phyloP scores from a whole-genome alignment of 2,113 vertebrate species.

The Microcebus lehilahytsara region DNA sequence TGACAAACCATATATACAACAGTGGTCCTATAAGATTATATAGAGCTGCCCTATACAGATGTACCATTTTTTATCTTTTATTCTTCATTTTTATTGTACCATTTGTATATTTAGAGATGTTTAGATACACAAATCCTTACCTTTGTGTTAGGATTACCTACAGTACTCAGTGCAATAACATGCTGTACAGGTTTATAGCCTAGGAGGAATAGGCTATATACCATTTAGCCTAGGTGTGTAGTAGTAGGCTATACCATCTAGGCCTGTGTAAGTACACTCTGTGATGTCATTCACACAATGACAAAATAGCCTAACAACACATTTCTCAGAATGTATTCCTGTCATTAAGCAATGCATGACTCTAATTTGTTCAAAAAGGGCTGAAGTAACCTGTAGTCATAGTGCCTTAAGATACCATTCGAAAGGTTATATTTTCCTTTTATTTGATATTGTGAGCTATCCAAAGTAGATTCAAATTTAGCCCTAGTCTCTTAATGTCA shows the following conservation, averaged over 20 bases:
- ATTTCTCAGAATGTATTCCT: not conserved
- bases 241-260: not conserved
- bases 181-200: not conserved
- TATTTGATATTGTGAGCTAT: not conserved
- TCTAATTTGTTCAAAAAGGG: not conserved
- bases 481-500: not conserved
- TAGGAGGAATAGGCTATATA: not conserved
- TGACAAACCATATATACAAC: not conserved
- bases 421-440: conserved; percentile 13
- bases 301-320: not conserved
- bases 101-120: not conserved
- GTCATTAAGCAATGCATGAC: not conserved
- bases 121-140: not conserved
- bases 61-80: not conserved
- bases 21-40: not conserved
- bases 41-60: not conserved
- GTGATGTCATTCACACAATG: not conserved
- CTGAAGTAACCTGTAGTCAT: not conserved
- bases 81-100: not conserved
- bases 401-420: not conserved
- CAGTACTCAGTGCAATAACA: not conserved
- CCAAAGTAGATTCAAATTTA: not conserved
- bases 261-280: not conserved
- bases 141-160: not conserved
- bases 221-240: not conserved